These are phyloP conservation scores for Barypeithes pellucidus DNA, from an alignment of 2,888 invertebrate genomes.

Conservation along the genomic window DNA sequence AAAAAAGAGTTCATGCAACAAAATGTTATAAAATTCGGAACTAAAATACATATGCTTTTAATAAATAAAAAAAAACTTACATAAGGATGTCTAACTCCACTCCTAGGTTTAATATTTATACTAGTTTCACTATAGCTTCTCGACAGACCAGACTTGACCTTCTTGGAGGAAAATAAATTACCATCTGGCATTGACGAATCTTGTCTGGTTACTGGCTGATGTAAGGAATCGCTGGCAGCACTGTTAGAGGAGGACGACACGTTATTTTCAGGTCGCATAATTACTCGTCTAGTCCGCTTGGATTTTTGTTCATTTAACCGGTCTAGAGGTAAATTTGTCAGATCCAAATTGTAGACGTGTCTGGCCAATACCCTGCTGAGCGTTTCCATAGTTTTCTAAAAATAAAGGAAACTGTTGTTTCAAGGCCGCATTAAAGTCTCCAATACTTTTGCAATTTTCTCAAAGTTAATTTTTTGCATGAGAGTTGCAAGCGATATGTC, in stretches of 20 bases:
- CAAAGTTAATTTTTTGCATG: too few relatives aligned
- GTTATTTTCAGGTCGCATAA: conserved; percentile 60
- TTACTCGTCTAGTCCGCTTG: conserved; percentile 75
- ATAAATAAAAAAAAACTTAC: conserved; percentile 58
- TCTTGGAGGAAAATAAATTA: conserved; percentile 59
- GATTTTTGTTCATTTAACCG: conserved; percentile 85
- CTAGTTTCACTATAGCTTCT: conserved; percentile 76
- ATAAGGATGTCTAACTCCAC: conserved; percentile 58
- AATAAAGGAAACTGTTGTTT: too few relatives aligned
- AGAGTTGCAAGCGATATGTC: too few relatives aligned
- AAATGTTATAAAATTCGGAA: too few relatives aligned
- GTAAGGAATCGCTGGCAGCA: conserved; percentile 15
- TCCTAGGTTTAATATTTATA: conserved; percentile 66
- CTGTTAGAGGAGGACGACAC: conserved; percentile 48
- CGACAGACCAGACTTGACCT: conserved; percentile 61
- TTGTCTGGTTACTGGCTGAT: conserved; percentile 59
- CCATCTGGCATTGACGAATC: conserved; percentile 67
- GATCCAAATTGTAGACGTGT: conserved; percentile 94
- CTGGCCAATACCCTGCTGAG: conserved; percentile 94
- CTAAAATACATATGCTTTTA: too few relatives aligned
- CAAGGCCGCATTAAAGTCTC: too few relatives aligned
- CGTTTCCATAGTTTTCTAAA: conserved; percentile 96
- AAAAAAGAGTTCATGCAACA: too few relatives aligned
- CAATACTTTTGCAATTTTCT: too few relatives aligned
- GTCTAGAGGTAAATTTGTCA: conserved; percentile 88